Percentiles rank a stretch among this genome's conserved stretches.
Conservation (phyloP, 2,113 vertebrate species). For the Menidia beryllina region DNA sequence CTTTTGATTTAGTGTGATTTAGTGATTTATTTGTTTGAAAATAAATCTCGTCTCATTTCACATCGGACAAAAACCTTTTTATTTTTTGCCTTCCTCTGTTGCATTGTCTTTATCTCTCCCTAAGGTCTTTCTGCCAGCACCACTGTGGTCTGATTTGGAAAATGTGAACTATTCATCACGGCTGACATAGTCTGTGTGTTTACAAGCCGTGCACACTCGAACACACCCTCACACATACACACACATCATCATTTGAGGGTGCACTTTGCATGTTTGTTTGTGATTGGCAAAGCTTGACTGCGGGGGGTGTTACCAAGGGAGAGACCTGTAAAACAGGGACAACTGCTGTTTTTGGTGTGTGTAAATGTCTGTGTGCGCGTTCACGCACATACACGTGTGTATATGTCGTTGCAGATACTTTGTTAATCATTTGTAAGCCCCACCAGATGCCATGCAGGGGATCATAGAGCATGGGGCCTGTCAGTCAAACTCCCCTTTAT, state of each 20-base stretch:
- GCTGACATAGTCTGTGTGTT: constrained; percentile 61
- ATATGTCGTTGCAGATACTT: constrained; percentile 66
- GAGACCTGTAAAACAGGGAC: constrained; percentile 41
- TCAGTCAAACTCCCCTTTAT: constrained; percentile 65
- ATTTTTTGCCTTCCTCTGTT: not conserved
- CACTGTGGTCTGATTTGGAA: constrained; percentile 64
- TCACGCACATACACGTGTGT: not conserved
- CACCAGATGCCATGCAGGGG: constrained; percentile 68
- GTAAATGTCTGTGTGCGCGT: constrained; percentile 3
- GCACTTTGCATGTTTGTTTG: constrained; percentile 38
- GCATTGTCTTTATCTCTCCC: constrained; percentile 19
- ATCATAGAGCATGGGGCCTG: constrained; percentile 46
- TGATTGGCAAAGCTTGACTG: constrained; percentile 43
- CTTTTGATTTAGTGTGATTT: not conserved
- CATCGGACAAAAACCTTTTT: not conserved
- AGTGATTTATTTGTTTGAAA: too few relatives aligned
- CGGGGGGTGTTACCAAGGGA: constrained; percentile 8
- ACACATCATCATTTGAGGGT: constrained; percentile 36
- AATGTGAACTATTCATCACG: constrained; percentile 74
- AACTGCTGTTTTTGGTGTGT: constrained; percentile 45
- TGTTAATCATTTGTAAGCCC: constrained; percentile 80
- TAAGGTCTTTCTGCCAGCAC: constrained; percentile 30
- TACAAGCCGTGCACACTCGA: constrained; percentile 40
- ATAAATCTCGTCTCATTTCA: not conserved
- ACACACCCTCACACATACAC: constrained; percentile 34